Evolutionary conservation across 2,113 vertebrate species (phyloP).

Genomic region (Potamarius usumacintae): DNA sequence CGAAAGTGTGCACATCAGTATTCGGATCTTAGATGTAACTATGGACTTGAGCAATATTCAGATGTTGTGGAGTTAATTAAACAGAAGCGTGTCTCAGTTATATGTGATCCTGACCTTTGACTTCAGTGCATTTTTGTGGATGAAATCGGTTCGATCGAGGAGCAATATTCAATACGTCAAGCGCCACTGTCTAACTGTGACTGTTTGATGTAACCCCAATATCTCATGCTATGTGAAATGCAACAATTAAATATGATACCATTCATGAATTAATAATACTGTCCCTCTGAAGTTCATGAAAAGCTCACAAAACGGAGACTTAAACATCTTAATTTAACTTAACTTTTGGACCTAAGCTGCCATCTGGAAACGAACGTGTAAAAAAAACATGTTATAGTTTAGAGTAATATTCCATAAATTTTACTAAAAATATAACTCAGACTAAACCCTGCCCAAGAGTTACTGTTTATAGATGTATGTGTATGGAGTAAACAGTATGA

Average conservation of each 20-base stretch:
- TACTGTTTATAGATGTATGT: too few relatives aligned
- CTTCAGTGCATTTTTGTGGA: background rate
- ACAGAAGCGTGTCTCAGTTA: background rate
- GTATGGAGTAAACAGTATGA: background rate
- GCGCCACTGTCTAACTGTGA: background rate
- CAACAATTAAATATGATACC: background rate
- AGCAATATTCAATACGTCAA: background rate
- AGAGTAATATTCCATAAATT: background rate
- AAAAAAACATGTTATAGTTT: background rate
- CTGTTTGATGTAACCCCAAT: background rate
- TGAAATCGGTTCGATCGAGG: background rate
- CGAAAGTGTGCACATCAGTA: background rate
- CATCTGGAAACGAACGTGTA: background rate
- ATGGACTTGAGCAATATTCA: background rate
- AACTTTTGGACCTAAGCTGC: background rate
- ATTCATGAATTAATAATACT: background rate
- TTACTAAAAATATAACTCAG: background rate
- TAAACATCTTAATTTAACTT: background rate
- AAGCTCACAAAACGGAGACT: background rate
- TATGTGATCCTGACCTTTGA: background rate
- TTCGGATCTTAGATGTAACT: background rate
- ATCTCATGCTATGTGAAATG: background rate
- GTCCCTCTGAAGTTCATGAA: background rate
- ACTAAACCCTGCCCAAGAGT: background rate
- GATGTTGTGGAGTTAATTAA: conserved; percentile 1